Base-by-base conservation (phyloP, 37 sponge, comb jelly and placozoan species). In the Crambe crambe region DNA sequence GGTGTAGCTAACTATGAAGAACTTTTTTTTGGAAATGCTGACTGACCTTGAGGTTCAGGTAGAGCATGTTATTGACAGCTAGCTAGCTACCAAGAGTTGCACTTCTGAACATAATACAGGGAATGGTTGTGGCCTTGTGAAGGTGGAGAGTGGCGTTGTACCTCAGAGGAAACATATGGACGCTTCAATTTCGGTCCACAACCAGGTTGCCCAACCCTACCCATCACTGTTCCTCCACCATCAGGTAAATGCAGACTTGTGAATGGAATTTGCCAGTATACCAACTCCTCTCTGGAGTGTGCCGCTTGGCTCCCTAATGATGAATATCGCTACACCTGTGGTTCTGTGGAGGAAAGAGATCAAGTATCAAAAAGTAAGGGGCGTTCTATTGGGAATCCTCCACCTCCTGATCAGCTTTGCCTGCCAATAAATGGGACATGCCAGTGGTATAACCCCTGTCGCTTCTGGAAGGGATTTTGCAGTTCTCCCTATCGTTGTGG, bases 361-460 rank as follows among this genome's bases (percentile, higher is more conserved):
- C 36, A 3, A 2, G 69, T 56, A 17, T 5, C 6, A 3, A 9
- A 21, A 22, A 18, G 6, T 10, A 10, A 61, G n/a, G n/a, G n/a
- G n/a, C n/a, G n/a, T n/a, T n/a, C n/a, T n/a, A n/a, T n/a, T n/a
- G n/a, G n/a, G n/a, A n/a, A n/a, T n/a, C n/a, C n/a, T n/a, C 38
- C 29, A 3, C 80, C 80, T 22, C 9, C 37, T 21, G 70, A 68
- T 30, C 25, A 42, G 1, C 51, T 79, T 22, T 79, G 80, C 42
- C 41, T 56, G 3, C 58, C 80, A 10, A 56, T 68, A 2, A 56
- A 79, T 56, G 39, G 27, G 4, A 31, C 57, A 56, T 79, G 80
- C 32, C 68, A 79, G 51, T 79, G 80, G 80, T 78, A 66, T 38
- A 79, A 79, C 35, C 80, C 80, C 26, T 79, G 80, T 69, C 69